Percentiles rank a stretch among this genome's conserved stretches.
Evolutionary conservation across 1,140 invertebrate genomes (phyloP).

Genomic region (Rhynchophorus ferrugineus): DNA sequence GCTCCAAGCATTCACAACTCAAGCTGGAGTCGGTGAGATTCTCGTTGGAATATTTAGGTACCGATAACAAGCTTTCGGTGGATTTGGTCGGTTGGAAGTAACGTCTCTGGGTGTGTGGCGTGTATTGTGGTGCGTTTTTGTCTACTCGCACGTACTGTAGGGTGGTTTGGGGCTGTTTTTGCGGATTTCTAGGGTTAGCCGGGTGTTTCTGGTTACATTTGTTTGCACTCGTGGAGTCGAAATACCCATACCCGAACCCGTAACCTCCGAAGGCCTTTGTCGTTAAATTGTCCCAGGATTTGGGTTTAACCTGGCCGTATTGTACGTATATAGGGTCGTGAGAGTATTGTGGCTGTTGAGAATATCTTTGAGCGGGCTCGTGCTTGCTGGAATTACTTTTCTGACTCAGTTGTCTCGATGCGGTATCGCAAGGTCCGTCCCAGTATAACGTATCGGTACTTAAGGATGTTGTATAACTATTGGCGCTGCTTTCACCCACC

Average conservation of each 20-base stretch:
- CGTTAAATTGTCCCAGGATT: conserved; percentile 76
- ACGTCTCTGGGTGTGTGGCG: conserved; percentile 41
- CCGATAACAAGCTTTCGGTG: conserved; percentile 64
- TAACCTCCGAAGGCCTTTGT: conserved; percentile 76
- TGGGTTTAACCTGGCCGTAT: conserved; percentile 62
- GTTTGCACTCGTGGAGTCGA: conserved; percentile 46
- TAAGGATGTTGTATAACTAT: conserved; percentile 70
- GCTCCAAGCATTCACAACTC: conserved; percentile 60
- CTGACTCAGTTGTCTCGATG: conserved; percentile 38
- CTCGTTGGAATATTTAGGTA: conserved; percentile 49
- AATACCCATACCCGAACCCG: conserved; percentile 75
- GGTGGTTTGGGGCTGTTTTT: conserved; percentile 18
- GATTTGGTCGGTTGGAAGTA: conserved; percentile 64
- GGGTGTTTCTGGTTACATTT: conserved; percentile 20
- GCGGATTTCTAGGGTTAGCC: conserved; percentile 6
- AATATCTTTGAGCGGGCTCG: conserved; percentile 34
- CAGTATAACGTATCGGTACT: conserved; percentile 79
- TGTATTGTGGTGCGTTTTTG: conserved; percentile 39
- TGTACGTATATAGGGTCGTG: conserved; percentile 46
- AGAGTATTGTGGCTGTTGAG: conserved; percentile 38
- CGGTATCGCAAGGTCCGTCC: conserved; percentile 51
- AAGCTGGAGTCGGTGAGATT: conserved; percentile 55
- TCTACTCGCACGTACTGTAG: conserved; percentile 31
- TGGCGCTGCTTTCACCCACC: conserved; percentile 58
- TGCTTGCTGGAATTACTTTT: conserved; percentile 39